Conservation (phyloP, 2,113 vertebrate species). For the Terrapene triunguis region DNA sequence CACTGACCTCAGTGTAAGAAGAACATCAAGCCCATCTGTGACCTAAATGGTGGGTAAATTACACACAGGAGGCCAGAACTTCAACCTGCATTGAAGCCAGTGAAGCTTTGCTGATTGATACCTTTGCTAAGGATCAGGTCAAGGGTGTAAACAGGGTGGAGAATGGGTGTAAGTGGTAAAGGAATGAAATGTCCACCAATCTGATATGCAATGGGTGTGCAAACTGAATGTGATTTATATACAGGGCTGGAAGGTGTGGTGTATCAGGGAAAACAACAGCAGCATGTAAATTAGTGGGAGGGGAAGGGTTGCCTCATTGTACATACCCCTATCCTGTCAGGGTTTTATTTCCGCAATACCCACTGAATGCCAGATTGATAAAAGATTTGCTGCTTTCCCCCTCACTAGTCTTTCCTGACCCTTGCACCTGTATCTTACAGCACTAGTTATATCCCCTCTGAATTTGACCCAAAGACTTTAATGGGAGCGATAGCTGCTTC, state of each 20-base stretch:
- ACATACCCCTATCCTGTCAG: neutral
- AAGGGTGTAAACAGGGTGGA: constrained; percentile 15
- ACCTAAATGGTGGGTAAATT: rapidly evolving
- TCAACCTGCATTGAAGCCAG: constrained; percentile 4
- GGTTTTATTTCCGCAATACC: neutral
- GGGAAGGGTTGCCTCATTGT: neutral
- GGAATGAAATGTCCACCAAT: neutral
- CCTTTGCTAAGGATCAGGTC: neutral
- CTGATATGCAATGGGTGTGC: neutral
- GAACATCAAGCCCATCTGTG: neutral
- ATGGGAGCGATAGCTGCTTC: neutral
- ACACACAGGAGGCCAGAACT: neutral
- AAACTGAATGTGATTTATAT: neutral
- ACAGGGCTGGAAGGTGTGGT: neutral
- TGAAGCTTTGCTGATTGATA: constrained; percentile 28
- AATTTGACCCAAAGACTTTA: neutral
- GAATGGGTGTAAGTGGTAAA: constrained; percentile 32
- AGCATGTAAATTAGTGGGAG: neutral
- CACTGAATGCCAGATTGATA: neutral
- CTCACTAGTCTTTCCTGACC: neutral
- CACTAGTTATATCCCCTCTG: neutral
- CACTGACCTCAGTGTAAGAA: rapidly evolving
- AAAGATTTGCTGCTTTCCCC: neutral
- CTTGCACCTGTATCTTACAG: rapidly evolving
- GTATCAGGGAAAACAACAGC: neutral